phyloP scores from a whole-genome alignment of 2,888 invertebrate species.

The Drosophila limbata region DNA sequence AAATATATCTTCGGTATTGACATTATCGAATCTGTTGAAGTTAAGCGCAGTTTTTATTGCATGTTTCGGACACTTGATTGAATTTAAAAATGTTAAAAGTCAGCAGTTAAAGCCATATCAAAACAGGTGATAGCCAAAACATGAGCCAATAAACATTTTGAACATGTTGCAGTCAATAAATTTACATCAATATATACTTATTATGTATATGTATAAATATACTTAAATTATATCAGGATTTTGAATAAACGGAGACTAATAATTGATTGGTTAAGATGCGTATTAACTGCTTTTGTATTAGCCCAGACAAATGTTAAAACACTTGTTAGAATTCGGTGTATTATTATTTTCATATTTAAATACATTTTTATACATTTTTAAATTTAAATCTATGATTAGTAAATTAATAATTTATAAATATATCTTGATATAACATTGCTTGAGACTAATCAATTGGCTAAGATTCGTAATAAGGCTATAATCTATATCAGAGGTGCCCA shows the following conservation, averaged over 20 bases:
- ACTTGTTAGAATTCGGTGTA: too few species aligned
- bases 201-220: background rate
- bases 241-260: background rate
- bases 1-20: slow-evolving; percentile 53
- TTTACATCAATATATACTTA: background rate
- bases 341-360: too few species aligned
- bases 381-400: too few species aligned
- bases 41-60: slow-evolving; percentile 35
- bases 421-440: too few species aligned
- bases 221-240: background rate
- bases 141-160: slow-evolving; percentile 10
- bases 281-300: background rate
- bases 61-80: slow-evolving; percentile 50
- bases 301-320: too few species aligned
- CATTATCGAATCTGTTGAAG: slow-evolving; percentile 54
- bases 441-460: too few species aligned
- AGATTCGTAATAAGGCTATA: too few species aligned
- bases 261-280: background rate
- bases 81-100: slow-evolving; percentile 43
- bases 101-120: slow-evolving; percentile 26
- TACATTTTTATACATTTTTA: too few species aligned
- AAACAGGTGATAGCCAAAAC: slow-evolving; percentile 22
- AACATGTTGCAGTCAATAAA: slow-evolving; percentile 2
- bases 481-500: too few species aligned
- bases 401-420: too few species aligned